Percentiles rank a stretch among this genome's conserved stretches.
Evolutionary conservation across 2,888 invertebrate species (phyloP).

Genomic region (Zygogramma bicolorata): DNA sequence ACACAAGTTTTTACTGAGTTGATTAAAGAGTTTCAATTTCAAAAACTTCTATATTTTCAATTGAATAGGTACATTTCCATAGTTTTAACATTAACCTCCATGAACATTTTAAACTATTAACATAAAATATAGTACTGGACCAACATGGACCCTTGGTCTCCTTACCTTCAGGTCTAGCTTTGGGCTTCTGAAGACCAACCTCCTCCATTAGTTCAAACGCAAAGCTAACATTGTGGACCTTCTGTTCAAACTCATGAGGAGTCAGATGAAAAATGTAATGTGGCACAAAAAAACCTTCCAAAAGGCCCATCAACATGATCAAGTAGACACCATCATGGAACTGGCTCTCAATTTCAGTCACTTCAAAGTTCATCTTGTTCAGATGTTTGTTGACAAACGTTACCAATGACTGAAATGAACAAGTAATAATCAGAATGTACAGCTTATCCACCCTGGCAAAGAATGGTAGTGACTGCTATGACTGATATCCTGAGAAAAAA

Average conservation of each 20-base stretch:
- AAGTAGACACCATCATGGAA: slow-evolving; percentile 98
- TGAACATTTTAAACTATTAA: too few species aligned
- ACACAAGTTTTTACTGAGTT: too few species aligned
- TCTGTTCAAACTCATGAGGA: slow-evolving; percentile 90
- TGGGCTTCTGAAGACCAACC: slow-evolving; percentile 91
- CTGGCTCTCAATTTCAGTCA: slow-evolving; percentile 91
- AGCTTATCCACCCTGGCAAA: too few species aligned
- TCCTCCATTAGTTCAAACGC: slow-evolving; percentile 99
- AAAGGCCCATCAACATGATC: slow-evolving; percentile 92
- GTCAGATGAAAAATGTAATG: slow-evolving; percentile 93
- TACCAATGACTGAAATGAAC: slow-evolving; percentile 83
- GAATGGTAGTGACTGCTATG: too few species aligned
- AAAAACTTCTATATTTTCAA: too few species aligned
- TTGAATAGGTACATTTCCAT: too few species aligned
- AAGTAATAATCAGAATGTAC: too few species aligned
- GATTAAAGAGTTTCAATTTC: too few species aligned
- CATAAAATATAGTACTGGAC: too few species aligned
- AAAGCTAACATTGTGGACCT: slow-evolving; percentile 96
- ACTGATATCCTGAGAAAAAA: too few species aligned
- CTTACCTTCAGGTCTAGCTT: slow-evolving; percentile 94
- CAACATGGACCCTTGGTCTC: not conserved
- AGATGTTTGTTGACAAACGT: slow-evolving; percentile 99
- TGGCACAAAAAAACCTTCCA: slow-evolving; percentile 98
- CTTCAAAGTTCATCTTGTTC: slow-evolving; percentile 96
- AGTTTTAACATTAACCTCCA: too few species aligned